Evolutionary conservation across 1,140 invertebrate genomes (phyloP).

Genomic region (Akabosia matsudoensis): DNA sequence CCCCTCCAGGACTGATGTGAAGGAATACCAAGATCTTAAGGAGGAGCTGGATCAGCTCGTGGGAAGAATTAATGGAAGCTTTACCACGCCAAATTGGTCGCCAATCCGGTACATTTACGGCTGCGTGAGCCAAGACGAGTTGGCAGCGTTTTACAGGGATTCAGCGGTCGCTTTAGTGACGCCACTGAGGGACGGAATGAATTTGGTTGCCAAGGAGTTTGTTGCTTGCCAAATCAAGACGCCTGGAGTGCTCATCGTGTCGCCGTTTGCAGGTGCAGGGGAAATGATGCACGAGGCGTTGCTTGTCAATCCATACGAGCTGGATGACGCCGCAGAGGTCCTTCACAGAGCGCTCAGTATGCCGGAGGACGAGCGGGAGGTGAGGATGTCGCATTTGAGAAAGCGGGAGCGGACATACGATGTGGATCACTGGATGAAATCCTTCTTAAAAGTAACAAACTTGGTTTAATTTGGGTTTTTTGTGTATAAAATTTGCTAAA

Average conservation of each 20-base stretch:
- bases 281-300: conserved; percentile 88
- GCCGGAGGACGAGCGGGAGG: conserved; percentile 79
- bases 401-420: conserved; percentile 76
- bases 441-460: conserved; percentile 68
- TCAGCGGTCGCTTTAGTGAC: conserved; percentile 81
- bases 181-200: conserved; percentile 79
- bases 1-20: conserved; percentile 82
- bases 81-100: conserved; percentile 82
- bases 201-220: conserved; percentile 88
- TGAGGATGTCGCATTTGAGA: conserved; percentile 80
- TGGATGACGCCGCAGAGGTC: conserved; percentile 79
- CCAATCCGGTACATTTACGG: conserved; percentile 88
- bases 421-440: conserved; percentile 84
- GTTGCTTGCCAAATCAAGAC: conserved; percentile 86
- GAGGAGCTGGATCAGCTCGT: conserved; percentile 87
- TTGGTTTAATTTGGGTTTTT: conserved; percentile 9
- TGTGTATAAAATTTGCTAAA: not conserved
- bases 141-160: conserved; percentile 79
- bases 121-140: conserved; percentile 76
- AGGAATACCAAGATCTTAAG: conserved; percentile 85
- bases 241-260: conserved; percentile 81
- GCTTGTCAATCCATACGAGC: conserved; percentile 85
- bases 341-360: conserved; percentile 82
- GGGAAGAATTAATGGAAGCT: conserved; percentile 79
- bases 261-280: conserved; percentile 75